A percentile compares a stretch with the other conserved stretches of the same genome.
Evolutionary conservation across 2,113 vertebrate genomes (phyloP).

Genomic region (Apeltes quadracus): DNA sequence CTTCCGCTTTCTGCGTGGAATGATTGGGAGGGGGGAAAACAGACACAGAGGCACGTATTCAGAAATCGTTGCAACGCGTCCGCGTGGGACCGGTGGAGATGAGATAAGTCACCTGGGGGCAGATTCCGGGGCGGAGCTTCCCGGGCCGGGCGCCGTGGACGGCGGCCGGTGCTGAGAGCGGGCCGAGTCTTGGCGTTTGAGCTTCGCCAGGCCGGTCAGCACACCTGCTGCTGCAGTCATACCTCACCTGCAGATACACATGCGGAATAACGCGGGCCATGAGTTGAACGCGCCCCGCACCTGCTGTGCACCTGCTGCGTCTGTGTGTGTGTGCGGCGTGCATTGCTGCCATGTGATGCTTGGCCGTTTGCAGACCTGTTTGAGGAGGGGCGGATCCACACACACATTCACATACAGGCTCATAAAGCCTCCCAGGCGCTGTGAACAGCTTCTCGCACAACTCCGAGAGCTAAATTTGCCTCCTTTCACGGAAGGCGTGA

Average conservation of each 20-base stretch:
- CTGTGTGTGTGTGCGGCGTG: neutral
- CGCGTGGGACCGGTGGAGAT: no score
- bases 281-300: neutral
- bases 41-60: neutral
- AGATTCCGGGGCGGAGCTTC: slow-evolving; percentile 71
- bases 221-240: slow-evolving; percentile 98
- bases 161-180: slow-evolving; percentile 89
- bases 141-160: slow-evolving; percentile 61
- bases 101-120: slow-evolving; percentile 54
- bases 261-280: neutral
- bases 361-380: neutral
- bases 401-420: no score
- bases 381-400: no score
- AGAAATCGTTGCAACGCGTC: no score
- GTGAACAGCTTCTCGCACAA: no score
- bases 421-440: no score
- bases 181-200: slow-evolving; percentile 96
- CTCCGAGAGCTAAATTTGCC: no score
- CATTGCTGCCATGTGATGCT: neutral
- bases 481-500: no score
- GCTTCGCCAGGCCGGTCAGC: slow-evolving; percentile 95
- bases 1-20: slow-evolving; percentile 77
- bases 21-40: neutral
- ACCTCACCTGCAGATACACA: slow-evolving; percentile 59
- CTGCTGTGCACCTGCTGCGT: neutral